Base-by-base conservation (phyloP, 2,113 vertebrate genomes). In the Ictalurus punctatus region DNA sequence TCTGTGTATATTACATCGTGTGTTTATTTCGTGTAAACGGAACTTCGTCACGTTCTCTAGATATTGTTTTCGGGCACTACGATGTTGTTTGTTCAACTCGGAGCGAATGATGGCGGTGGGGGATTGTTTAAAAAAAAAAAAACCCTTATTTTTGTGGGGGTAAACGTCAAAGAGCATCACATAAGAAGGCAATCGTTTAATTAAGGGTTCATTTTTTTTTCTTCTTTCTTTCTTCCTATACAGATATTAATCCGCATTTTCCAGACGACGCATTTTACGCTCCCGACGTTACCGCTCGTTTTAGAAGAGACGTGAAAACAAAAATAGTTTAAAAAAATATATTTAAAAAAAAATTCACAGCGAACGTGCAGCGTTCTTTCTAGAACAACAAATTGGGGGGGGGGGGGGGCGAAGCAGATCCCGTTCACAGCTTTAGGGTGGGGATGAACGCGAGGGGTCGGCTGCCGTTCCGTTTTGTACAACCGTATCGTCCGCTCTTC, bases 401-500 rank as follows among this genome's bases (percentile, higher is more conserved):
- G 19, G 6, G 1, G 34, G 6, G 6, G 5, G 8, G 17, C 37
- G 2, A 37, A 17, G 16, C 69, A 17, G 69, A 34, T 6, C 16
- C 65, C 13, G 16, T 14, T 71, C 65, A 13, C 27, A 30, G 65
- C 65, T 67, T n/a, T 14, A 13, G 65, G 27, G 17, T 2, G 7
- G 2, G 37, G 12, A 7, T 52, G 37, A 23, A 23, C 21, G 71
- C 17, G 13, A 48, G 23, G 21, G 21, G 73, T 12, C 37, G 40
- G 84, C 40, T 63, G 78, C 79, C 71, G 23, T 84, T 84, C 85
- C 27, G 69, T 90, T 87, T 91, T 81, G 63, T 90, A 88, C 80
- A 84, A 87, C 79, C 80, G 65, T 74, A 23, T 87, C 85, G 89
- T 88, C 69, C 71, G 83, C 69, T 30, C 83, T 79, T 88, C 87